These are phyloP conservation scores for Mus caroli DNA, from an alignment of 2,797 vertebrate species.

Conservation along the genomic window DNA sequence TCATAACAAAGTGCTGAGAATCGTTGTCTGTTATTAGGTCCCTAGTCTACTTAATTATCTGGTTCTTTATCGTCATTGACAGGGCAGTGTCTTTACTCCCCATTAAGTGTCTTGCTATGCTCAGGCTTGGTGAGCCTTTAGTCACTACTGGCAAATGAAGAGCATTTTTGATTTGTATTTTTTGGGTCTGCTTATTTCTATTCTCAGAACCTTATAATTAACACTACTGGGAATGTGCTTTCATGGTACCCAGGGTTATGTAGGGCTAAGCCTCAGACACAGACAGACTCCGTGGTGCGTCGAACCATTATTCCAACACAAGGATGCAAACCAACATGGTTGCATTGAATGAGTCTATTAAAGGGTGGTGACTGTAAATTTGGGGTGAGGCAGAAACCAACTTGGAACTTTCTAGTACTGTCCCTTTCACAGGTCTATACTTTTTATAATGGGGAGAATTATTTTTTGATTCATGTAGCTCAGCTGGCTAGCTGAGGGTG, in stretches of 20 bases:
- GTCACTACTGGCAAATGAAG: not conserved
- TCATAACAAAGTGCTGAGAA: not conserved
- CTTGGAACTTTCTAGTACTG: not conserved
- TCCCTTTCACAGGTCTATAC: not conserved
- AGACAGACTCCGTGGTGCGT: conserved; percentile 68
- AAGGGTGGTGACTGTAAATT: conserved; percentile 58
- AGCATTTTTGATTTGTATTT: conserved; percentile 81
- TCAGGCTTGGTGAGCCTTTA: not conserved
- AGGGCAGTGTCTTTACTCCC: not conserved
- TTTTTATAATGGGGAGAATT: not conserved
- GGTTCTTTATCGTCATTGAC: not conserved
- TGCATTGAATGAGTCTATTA: conserved; percentile 46
- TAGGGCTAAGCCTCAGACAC: conserved; percentile 75
- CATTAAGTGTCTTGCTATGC: not conserved
- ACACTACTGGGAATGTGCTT: conserved; percentile 84
- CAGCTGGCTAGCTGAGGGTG: not conserved
- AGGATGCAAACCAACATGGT: conserved; percentile 5
- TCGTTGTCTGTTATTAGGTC: not conserved
- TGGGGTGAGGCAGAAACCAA: conserved; percentile 46
- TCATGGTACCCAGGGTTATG: conserved; percentile 77
- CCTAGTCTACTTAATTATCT: not conserved
- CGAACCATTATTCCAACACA: conserved; percentile 69
- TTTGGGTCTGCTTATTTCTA: conserved; percentile 80
- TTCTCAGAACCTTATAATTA: conserved; percentile 87
- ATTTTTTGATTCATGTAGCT: not conserved